Evolutionary conservation across 2,797 vertebrate genomes (phyloP).

Genomic region (Gobionotothen gibberifrons): DNA sequence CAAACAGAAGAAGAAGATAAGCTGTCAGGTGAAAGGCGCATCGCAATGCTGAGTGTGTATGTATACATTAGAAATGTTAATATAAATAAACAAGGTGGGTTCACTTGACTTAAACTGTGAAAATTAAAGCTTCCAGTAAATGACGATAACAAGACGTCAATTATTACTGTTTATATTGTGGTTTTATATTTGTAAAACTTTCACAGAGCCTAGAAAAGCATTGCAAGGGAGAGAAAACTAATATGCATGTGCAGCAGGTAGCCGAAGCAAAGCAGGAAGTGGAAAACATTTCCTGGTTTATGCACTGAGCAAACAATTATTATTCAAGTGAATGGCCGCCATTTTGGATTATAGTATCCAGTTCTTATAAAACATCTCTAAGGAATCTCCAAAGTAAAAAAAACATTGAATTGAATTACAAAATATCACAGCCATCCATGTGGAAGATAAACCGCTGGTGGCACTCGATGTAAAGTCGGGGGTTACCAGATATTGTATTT

Average conservation of each 20-base stretch:
- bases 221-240: not conserved
- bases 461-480: not conserved
- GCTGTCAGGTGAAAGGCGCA: constrained; percentile 4
- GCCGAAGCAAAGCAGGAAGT: not conserved
- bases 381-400: not conserved
- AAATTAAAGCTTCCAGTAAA: not conserved
- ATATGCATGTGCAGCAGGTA: not conserved
- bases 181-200: not conserved
- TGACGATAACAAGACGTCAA: not conserved
- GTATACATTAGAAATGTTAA: constrained; percentile 24
- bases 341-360: not conserved
- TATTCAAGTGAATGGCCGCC: not conserved
- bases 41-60: not conserved
- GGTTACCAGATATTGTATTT: not conserved
- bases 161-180: not conserved
- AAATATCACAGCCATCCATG: not conserved
- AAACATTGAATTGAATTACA: not conserved
- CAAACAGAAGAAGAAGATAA: constrained; percentile 1
- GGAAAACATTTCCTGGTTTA: not conserved
- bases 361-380: not conserved
- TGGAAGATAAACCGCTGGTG: not conserved
- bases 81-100: constrained; percentile 17
- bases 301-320: not conserved
- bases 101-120: not conserved
- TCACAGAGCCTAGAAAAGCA: not conserved